Percentiles rank a stretch among this genome's conserved stretches.
Evolutionary conservation across 53 echinoderm and acorn worm species (phyloP).

Genomic region (Patiria pectinifera): DNA sequence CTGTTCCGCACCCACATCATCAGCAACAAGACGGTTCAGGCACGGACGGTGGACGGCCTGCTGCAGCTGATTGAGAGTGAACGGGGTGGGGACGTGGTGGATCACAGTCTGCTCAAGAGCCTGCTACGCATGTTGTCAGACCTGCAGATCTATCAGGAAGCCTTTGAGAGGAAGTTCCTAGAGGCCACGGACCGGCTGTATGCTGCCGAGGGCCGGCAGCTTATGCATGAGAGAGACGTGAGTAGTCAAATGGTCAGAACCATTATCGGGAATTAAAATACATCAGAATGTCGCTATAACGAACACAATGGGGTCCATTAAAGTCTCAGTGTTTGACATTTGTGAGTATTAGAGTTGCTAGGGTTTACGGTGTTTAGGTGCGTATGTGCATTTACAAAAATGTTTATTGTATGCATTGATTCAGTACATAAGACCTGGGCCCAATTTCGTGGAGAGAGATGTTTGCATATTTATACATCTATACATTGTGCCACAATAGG

Average conservation of each 20-base stretch:
- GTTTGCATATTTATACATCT: no score
- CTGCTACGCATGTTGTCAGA: conserved; percentile 96
- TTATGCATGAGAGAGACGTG: conserved; percentile 98
- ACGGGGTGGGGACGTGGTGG: conserved; percentile 90
- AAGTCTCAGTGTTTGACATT: no score
- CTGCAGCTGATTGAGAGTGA: conserved; percentile 89
- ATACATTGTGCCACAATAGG: no score
- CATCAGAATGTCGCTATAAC: no score
- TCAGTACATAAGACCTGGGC: no score
- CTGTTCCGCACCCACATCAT: conserved; percentile 94
- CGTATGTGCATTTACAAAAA: no score
- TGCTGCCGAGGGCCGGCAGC: conserved; percentile 89
- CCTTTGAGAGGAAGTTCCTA: conserved; percentile 96
- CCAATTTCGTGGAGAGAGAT: no score
- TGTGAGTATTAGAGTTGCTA: no score
- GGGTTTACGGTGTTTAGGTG: no score
- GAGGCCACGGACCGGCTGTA: conserved; percentile 94
- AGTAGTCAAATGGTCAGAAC: neutral
- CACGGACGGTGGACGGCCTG: conserved; percentile 90
- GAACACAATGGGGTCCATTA: no score
- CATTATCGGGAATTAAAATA: neutral
- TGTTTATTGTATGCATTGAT: no score
- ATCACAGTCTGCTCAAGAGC: conserved; percentile 93
- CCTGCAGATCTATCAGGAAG: conserved; percentile 96
- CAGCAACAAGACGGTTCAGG: conserved; percentile 93